These are phyloP conservation scores for Istiophorus platypterus DNA, from an alignment of 2,113 vertebrate species.

Conservation along the genomic window DNA sequence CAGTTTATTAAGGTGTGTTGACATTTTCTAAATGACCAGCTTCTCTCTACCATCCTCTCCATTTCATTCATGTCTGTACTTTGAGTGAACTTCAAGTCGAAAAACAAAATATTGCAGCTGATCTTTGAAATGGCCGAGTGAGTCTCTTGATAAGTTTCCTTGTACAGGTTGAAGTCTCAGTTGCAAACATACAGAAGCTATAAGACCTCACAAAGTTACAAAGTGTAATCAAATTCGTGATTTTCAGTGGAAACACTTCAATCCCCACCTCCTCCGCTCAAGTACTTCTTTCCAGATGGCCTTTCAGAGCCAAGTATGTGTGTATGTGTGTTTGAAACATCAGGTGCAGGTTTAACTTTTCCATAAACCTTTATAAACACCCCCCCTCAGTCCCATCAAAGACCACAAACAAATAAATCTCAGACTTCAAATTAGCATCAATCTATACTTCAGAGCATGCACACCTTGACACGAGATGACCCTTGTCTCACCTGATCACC, in stretches of 20 bases:
- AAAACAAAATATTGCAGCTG: conserved; percentile 17
- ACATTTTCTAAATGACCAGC: conserved; percentile 11
- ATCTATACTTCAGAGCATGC: conserved; percentile 34
- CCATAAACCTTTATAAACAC: conserved; percentile 61
- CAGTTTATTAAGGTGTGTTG: conserved; percentile 63
- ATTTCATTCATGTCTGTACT: conserved; percentile 39
- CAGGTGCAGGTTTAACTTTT: conserved; percentile 45
- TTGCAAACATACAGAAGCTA: conserved; percentile 58
- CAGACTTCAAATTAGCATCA: conserved; percentile 50
- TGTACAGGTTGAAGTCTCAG: conserved; percentile 23
- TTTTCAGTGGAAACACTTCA: conserved; percentile 34
- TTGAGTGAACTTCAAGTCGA: conserved; percentile 43
- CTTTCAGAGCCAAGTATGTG: conserved; percentile 17
- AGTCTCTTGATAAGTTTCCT: not conserved
- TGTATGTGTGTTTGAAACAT: conserved; percentile 41
- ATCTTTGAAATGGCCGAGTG: conserved; percentile 41
- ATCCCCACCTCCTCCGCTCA: conserved; percentile 16
- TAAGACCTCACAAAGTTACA: conserved; percentile 26
- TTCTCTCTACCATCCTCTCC: not conserved
- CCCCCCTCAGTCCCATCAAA: conserved; percentile 3
- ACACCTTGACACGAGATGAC: conserved; percentile 46
- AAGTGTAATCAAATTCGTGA: conserved; percentile 48
- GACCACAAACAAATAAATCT: conserved; percentile 72
- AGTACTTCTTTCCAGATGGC: conserved; percentile 39
- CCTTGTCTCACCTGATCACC: conserved; percentile 40